phyloP scores from a whole-genome alignment of 2,888 invertebrate species.

The Agrotis puta region DNA sequence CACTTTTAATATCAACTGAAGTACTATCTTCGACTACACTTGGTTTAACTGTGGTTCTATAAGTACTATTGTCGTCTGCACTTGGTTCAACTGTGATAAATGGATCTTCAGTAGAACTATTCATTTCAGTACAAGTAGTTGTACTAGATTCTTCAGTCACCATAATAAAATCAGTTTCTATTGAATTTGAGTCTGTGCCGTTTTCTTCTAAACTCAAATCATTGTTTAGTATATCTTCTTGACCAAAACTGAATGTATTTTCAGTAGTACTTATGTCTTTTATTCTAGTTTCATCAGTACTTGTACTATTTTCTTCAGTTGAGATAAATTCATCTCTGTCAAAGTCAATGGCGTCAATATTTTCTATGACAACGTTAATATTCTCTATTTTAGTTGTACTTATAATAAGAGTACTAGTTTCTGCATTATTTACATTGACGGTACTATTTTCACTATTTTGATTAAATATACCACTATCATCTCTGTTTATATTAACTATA shows the following conservation, averaged over 20 bases:
- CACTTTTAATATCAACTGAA: slow-evolving; percentile 19
- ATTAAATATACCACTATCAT: slow-evolving; percentile 1
- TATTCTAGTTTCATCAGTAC: slow-evolving; percentile 4
- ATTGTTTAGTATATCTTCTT: slow-evolving; percentile 19
- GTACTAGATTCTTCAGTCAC: slow-evolving; percentile 26
- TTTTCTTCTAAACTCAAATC: not conserved
- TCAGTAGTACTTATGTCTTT: slow-evolving; percentile 1
- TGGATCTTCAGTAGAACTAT: slow-evolving; percentile 14
- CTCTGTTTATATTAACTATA: slow-evolving; percentile 8
- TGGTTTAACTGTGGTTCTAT: slow-evolving; percentile 31
- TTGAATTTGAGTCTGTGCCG: slow-evolving; percentile 13
- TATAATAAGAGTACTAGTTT: not conserved
- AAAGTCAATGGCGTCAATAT: not conserved
- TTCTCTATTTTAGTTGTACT: slow-evolving; percentile 4
- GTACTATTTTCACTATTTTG: not conserved
- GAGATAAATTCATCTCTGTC: slow-evolving; percentile 11
- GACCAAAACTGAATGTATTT: slow-evolving; percentile 16
- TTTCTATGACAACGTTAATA: slow-evolving; percentile 10
- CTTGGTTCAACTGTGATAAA: not conserved
- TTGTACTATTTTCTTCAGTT: slow-evolving; percentile 20
- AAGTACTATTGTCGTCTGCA: not conserved
- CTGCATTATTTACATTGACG: not conserved
- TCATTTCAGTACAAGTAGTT: not conserved
- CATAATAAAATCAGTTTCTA: slow-evolving; percentile 12
- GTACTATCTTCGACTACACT: not conserved